Evolutionary conservation across 1,140 invertebrate genomes (phyloP), one percentile per base, ranked within the genome.

Genomic region (Maniola jurtina): DNA sequence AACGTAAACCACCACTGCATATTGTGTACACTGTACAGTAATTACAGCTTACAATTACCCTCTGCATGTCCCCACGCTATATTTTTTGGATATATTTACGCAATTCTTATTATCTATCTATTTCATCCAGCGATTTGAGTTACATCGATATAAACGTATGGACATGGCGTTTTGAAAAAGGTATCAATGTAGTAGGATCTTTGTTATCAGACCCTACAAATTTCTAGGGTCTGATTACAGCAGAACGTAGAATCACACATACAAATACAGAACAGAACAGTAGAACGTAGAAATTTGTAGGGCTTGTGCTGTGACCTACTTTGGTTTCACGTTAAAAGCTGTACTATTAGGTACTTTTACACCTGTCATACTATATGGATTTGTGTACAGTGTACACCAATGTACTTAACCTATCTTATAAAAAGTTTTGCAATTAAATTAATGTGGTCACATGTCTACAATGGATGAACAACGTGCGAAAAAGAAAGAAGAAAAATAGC

Each of bases 71-170:
- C 48, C 48, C 48, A 52, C 15, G 16, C 48, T n/a, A 52, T 25
- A 52, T 52, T 52, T 52, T n/a, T 7, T 0, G 6, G 25, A 0
- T 33, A 25, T 16, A 7, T 52, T 25, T 52, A 52, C 16, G 11
- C 14, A 52, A 25, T 52, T 2, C 48, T 48, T 48, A 15, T 14
- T 48, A 57, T 58, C 3, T 58, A 15, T 40, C 38, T 16, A 58
- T 47, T 47, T 1, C 7, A 38, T n/a, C n/a, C n/a, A n/a, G n/a
- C n/a, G n/a, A n/a, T n/a, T n/a, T n/a, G n/a, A n/a, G n/a, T n/a
- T n/a, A n/a, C 4, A 1, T n/a, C 1, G 45, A 6, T 47, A n/a
- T 3, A 47, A 2, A 47, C 13, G 6, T 47, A 13, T 6, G 48
- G 48, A 52, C 14, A 25, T 33, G 48, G 16, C 6, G 6, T 47